Percentiles rank a stretch among this genome's conserved stretches.
phyloP scores from a whole-genome alignment of 1,140 invertebrate species.

The Subanguina moxae region DNA sequence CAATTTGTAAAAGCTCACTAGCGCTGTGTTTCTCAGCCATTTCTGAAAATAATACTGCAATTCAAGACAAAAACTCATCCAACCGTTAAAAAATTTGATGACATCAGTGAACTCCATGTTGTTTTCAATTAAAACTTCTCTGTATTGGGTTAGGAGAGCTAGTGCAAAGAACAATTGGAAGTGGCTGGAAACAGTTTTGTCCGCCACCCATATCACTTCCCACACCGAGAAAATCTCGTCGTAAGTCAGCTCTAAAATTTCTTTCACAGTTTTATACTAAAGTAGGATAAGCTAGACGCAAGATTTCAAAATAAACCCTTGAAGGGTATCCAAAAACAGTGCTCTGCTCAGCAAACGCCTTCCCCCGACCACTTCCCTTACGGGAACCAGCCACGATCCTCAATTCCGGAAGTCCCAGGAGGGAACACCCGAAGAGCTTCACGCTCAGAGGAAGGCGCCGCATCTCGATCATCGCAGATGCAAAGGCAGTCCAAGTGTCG shows the following conservation, averaged over 20 bases:
- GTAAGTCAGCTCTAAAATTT: not conserved
- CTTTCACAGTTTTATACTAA: no score
- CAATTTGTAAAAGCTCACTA: slow-evolving; percentile 34
- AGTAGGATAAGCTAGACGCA: no score
- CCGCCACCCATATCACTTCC: slow-evolving; percentile 72
- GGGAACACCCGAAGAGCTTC: slow-evolving; percentile 20
- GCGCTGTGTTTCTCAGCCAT: slow-evolving; percentile 48
- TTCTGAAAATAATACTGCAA: slow-evolving; percentile 30
- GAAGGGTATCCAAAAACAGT: no score
- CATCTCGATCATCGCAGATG: slow-evolving; percentile 36
- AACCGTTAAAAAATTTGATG: slow-evolving; percentile 94
- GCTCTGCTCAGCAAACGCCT: slow-evolving; percentile 32
- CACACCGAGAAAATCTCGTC: not conserved
- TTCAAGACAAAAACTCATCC: slow-evolving; percentile 31
- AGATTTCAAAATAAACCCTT: no score
- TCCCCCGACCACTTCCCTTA: not conserved
- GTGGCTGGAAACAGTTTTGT: slow-evolving; percentile 76
- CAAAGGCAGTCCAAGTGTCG: slow-evolving; percentile 1
- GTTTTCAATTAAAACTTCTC: slow-evolving; percentile 87
- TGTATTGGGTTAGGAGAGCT: slow-evolving; percentile 81
- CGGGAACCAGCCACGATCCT: slow-evolving; percentile 21
- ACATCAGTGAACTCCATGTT: slow-evolving; percentile 95
- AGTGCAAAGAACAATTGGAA: slow-evolving; percentile 89
- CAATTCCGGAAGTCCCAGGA: not conserved
- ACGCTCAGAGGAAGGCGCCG: slow-evolving; percentile 27